These are phyloP conservation scores for Lichenostomus cassidix DNA, from an alignment of 2,113 vertebrate genomes.

Conservation along the genomic window DNA sequence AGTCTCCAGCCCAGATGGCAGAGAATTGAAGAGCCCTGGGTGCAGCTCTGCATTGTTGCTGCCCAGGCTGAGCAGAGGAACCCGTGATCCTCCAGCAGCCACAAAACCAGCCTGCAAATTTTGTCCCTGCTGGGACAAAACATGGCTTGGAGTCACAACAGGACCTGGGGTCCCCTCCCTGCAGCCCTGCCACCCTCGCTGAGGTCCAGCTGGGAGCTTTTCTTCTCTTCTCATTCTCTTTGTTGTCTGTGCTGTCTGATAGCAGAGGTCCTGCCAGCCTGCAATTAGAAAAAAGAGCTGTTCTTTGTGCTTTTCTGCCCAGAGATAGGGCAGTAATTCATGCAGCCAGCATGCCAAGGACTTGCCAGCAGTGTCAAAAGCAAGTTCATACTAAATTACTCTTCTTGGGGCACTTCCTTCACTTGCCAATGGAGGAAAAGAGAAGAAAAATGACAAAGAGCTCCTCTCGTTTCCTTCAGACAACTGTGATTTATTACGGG, in stretches of 20 bases:
- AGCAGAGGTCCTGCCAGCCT: background rate
- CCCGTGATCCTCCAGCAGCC: background rate
- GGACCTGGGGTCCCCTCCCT: background rate
- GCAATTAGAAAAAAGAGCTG: background rate
- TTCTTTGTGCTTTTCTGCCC: background rate
- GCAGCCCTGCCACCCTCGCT: background rate
- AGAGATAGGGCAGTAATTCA: constrained; percentile 13
- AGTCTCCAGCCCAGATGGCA: background rate
- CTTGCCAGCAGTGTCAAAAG: background rate
- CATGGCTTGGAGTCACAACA: background rate
- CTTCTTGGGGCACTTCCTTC: background rate
- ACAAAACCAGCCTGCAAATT: background rate
- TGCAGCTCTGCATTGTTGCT: background rate
- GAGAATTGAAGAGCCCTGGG: background rate
- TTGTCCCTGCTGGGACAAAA: background rate
- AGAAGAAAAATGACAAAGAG: background rate
- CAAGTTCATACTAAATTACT: background rate
- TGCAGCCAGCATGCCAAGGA: background rate
- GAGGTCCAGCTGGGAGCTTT: background rate
- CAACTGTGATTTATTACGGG: constrained; percentile 49
- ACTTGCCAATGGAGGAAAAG: background rate
- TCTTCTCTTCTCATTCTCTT: constrained; percentile 10
- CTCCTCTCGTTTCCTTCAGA: background rate
- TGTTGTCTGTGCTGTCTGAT: background rate
- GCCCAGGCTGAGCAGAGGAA: background rate